These are phyloP conservation scores for Phaetusa simplex DNA, from an alignment of 2,113 vertebrate genomes.

Conservation along the genomic window DNA sequence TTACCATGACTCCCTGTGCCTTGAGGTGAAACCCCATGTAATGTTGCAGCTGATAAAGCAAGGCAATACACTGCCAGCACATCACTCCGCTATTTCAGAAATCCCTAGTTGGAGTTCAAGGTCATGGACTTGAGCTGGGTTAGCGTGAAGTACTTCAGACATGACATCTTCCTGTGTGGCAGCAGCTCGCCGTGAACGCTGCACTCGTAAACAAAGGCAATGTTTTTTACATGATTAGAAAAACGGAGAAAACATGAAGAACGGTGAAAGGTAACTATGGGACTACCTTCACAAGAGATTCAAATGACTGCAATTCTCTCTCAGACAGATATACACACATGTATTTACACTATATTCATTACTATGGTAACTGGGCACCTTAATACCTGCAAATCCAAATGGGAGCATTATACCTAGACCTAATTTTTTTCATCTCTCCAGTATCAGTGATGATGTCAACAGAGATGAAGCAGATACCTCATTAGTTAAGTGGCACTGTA, in stretches of 20 bases:
- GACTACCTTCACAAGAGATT: neutral
- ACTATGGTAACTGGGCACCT: neutral
- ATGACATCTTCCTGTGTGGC: neutral
- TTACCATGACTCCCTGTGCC: neutral
- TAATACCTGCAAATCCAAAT: neutral
- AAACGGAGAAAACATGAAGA: neutral
- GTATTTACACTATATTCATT: neutral
- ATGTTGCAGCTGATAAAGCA: neutral
- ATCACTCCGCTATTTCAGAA: neutral
- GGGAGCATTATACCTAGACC: neutral
- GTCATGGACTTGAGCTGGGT: neutral
- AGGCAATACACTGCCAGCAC: neutral
- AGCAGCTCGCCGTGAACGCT: neutral
- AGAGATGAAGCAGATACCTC: neutral
- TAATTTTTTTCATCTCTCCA: neutral
- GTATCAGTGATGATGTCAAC: neutral
- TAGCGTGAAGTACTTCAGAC: neutral
- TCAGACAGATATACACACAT: neutral
- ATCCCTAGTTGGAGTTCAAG: neutral
- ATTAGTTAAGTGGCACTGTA: neutral
- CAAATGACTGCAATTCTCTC: neutral
- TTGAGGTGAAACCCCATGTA: conserved; percentile 5
- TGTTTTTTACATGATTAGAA: neutral
- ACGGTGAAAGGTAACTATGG: neutral
- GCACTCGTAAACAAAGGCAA: neutral